phyloP scores from a whole-genome alignment of 2,888 invertebrate genomes.

The Minunthozetes semirufus region DNA sequence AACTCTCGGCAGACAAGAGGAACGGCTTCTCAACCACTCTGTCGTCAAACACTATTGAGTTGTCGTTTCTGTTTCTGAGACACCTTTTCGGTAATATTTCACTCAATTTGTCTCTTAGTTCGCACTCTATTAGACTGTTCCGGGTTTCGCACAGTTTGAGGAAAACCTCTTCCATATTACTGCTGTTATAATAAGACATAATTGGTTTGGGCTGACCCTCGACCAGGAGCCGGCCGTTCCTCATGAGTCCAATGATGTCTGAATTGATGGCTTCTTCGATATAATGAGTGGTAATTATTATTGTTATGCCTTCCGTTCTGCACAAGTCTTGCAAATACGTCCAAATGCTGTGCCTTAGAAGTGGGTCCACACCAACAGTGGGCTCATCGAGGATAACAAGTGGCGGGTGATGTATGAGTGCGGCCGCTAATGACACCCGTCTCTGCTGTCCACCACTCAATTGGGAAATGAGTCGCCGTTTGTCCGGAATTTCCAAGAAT shows the following conservation, averaged over 20 bases:
- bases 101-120: too few relatives aligned
- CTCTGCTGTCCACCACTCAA: conserved; percentile 28
- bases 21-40: neutral
- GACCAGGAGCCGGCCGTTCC: conserved; percentile 32
- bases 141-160: conserved; percentile 33
- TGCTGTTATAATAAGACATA: conserved; percentile 10
- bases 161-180: conserved; percentile 33
- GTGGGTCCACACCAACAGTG: conserved; percentile 27
- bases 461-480: too few relatives aligned
- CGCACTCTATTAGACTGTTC: too few relatives aligned
- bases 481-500: too few relatives aligned
- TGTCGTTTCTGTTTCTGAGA: too few relatives aligned
- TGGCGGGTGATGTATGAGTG: conserved; percentile 19
- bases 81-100: too few relatives aligned
- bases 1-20: too few relatives aligned
- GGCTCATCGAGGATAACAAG: conserved; percentile 30
- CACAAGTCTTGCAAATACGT: neutral
- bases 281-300: conserved; percentile 33
- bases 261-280: conserved; percentile 36
- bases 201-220: conserved; percentile 31
- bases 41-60: neutral
- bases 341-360: conserved; percentile 24
- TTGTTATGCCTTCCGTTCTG: conserved; percentile 26
- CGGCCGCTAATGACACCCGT: conserved; percentile 23
- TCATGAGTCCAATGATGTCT: conserved; percentile 33